A percentile compares a stretch with the other conserved stretches of the same genome.
Evolutionary conservation across 2,797 vertebrate genomes (phyloP).

Genomic region (Catostomus latipinnis): DNA sequence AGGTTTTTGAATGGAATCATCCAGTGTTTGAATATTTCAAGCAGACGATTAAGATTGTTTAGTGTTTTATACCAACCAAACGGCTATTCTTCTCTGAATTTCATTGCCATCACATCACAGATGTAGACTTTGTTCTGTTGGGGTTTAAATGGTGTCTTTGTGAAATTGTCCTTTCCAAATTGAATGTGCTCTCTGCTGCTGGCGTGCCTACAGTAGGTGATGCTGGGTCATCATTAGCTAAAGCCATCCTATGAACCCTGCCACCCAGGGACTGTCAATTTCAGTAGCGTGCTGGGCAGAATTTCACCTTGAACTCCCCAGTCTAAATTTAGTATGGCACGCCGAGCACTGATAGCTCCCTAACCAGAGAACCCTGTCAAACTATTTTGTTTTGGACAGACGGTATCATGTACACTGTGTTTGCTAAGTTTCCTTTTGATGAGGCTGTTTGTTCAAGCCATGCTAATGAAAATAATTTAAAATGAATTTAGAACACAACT

Average conservation of each 20-base stretch:
- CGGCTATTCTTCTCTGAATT: not conserved
- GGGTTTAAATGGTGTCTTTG: conserved; percentile 35
- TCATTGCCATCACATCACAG: conserved; percentile 28
- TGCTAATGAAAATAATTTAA: not conserved
- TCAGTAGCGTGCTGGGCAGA: conserved; percentile 42
- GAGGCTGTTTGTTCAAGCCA: not conserved
- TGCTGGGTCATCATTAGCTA: conserved; percentile 31
- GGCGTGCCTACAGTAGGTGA: conserved; percentile 15
- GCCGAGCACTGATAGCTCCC: conserved; percentile 21
- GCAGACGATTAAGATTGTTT: conserved; percentile 7
- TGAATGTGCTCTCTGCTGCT: not conserved
- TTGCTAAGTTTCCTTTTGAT: not conserved
- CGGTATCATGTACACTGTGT: not conserved
- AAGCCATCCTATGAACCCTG: conserved; percentile 26
- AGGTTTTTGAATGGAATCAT: conserved; percentile 11
- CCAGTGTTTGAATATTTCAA: conserved; percentile 37
- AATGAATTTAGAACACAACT: not conserved
- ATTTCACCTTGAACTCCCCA: conserved; percentile 53
- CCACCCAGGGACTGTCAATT: conserved; percentile 32
- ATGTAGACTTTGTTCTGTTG: conserved; percentile 13
- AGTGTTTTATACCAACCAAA: not conserved
- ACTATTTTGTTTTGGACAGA: conserved; percentile 6
- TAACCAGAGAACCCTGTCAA: conserved; percentile 19
- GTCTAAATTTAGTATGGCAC: conserved; percentile 47
- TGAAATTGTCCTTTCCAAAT: conserved; percentile 32